phyloP scores from a whole-genome alignment of 2,113 vertebrate species.

The Bambusicola thoracicus region DNA sequence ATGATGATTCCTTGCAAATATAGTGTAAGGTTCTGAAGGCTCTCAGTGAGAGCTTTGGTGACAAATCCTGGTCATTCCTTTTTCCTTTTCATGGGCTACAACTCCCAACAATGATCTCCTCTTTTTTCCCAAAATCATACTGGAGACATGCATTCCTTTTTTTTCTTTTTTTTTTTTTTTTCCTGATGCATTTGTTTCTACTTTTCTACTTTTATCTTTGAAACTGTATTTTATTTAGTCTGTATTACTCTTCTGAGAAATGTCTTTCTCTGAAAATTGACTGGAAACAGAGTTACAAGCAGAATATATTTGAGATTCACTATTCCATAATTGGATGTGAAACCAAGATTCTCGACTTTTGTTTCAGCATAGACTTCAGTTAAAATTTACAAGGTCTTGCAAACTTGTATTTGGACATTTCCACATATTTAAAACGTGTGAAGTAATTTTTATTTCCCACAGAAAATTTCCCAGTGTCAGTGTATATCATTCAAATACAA shows the following conservation, averaged over 20 bases:
- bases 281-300: neutral
- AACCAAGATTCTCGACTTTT: neutral
- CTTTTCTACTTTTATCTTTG: neutral
- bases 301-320: neutral
- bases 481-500: neutral
- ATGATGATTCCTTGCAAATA: rapidly evolving
- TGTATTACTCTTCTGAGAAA: neutral
- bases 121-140: rapidly evolving
- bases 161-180: neutral
- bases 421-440: neutral
- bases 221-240: neutral
- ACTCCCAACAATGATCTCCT: neutral
- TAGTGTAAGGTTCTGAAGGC: neutral
- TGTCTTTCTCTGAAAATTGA: neutral
- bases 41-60: neutral
- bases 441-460: neutral
- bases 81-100: neutral
- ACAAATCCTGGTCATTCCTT: neutral
- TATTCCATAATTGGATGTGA: neutral
- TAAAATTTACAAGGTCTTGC: neutral
- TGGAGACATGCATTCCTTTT: neutral
- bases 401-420: neutral
- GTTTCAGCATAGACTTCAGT: neutral
- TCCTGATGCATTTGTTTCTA: neutral
- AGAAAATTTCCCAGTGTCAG: neutral